Evolutionary conservation across 2,888 invertebrate genomes (phyloP), one percentile per base, ranked within the genome.

Genomic region (Microctonus aethiopoides): DNA sequence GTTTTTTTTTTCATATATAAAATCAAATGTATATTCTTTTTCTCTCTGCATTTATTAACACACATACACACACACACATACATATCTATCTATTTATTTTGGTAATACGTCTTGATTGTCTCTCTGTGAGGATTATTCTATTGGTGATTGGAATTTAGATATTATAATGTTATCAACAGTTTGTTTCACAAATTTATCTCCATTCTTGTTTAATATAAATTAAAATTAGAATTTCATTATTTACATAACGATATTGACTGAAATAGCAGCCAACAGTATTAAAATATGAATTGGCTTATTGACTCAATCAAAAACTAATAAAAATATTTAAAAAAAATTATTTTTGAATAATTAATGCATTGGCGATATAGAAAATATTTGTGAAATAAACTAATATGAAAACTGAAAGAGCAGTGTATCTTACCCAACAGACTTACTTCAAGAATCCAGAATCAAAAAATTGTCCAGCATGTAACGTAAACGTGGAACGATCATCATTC

Each of bases 351-450:
- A 46, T 16, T 5, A 6, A 46, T 46, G 6, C 16, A 10, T 41
- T 32, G 11, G 22, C 36, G 57, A 54, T 56, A 63, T 66, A 32
- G 51, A 52, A 62, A 67, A 72, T 71, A 76, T 79, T 80, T 81
- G 77, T 80, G 76, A 78, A 80, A 77, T 79, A 79, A 80, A 75
- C 77, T 80, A 77, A 78, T 73, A 57, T 71, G 60, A 73, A 75
- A 79, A 80, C 76, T 83, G 76, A 81, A 76, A 76, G 75, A 79
- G 76, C 76, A 79, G 77, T 79, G 70, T 76, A 62, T 77, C 79
- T 81, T 79, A 76, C 75, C 77, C 78, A 76, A 83, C 83, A 86
- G 86, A 80, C 75, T 73, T 86, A 81, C 79, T 85, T 83, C 81
- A 83, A 83, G 78, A 83, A 74, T 41, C 77, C 80, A 73, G 80